phyloP scores from a whole-genome alignment of 2,113 vertebrate genomes.

The Nettapus auritus region DNA sequence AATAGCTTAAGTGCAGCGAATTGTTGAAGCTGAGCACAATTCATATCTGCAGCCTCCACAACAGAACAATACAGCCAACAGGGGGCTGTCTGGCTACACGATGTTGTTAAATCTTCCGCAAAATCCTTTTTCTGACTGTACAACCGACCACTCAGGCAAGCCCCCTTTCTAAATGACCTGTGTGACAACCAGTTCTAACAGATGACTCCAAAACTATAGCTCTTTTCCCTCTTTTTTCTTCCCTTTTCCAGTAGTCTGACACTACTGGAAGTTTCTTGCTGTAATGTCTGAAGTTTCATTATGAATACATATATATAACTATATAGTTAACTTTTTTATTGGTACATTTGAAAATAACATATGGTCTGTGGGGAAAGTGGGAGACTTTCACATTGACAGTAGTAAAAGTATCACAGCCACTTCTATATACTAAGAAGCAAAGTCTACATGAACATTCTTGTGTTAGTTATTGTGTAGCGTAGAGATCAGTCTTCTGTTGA shows the following conservation, averaged over 20 bases:
- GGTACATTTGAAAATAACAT: background rate
- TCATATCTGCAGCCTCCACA: background rate
- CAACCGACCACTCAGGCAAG: background rate
- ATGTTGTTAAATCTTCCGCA: background rate
- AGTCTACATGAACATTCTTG: background rate
- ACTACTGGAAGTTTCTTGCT: background rate
- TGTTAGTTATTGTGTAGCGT: background rate
- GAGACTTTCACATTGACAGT: background rate
- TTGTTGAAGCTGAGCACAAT: background rate
- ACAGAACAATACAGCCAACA: conserved; percentile 41
- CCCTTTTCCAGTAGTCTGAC: too few relatives aligned
- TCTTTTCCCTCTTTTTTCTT: background rate
- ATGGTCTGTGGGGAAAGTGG: background rate
- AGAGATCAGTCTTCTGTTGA: background rate
- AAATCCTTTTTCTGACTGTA: background rate
- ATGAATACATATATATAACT: background rate
- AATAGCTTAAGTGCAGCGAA: background rate
- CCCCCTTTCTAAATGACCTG: background rate
- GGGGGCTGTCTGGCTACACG: conserved; percentile 66
- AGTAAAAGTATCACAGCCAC: background rate
- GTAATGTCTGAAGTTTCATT: background rate
- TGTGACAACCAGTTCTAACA: background rate
- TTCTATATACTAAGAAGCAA: background rate
- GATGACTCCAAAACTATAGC: background rate
- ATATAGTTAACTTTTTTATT: background rate